Evolutionary conservation across 2,888 invertebrate genomes (phyloP), one percentile per base, ranked within the genome.

Genomic region (Philereme transversata): DNA sequence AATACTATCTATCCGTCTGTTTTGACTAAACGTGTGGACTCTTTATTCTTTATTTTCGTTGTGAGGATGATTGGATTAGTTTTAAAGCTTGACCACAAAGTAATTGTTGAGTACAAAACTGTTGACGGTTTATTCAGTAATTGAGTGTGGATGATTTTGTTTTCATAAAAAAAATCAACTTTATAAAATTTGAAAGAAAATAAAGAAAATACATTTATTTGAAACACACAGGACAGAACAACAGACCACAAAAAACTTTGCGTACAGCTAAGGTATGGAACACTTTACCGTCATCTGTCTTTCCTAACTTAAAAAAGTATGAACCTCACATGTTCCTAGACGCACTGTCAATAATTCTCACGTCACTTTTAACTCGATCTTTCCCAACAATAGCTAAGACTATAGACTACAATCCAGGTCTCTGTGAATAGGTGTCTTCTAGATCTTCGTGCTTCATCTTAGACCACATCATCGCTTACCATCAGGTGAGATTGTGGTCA

Each of bases 321-420:
- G n/a, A n/a, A n/a, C n/a, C n/a, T 11, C 44, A 36, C 10, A 11
- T 36, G 34, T 6, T 38, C 38, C 41, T 54, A 51, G 51, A 59
- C 45, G 46, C 38, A 22, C 11, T 59, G 55, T 60, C 56, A 36
- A 38, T 59, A 62, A 43, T 77, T 81, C 85, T 86, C 89, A 89
- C 89, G 89, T 85, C 84, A 78, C 62, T 78, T 80, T 85, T 75
- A 73, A 76, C 72, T 89, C 89, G 57, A 88, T 88, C 88, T 85
- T 38, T 79, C 7, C 62, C 66, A 75, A 77, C 67, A 73, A 65
- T 35, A 50, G 56, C n/a, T 47, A 58, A 41, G n/a, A n/a, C n/a
- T n/a, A n/a, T n/a, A 22, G 22, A 22, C 22, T 22, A 22, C 22
- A 22, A 22, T 22, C 22, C 22, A 3, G 22, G 22, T 22, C 22